Base-by-base conservation (phyloP, 2,113 vertebrate species). In the Ageneiosus marmoratus region DNA sequence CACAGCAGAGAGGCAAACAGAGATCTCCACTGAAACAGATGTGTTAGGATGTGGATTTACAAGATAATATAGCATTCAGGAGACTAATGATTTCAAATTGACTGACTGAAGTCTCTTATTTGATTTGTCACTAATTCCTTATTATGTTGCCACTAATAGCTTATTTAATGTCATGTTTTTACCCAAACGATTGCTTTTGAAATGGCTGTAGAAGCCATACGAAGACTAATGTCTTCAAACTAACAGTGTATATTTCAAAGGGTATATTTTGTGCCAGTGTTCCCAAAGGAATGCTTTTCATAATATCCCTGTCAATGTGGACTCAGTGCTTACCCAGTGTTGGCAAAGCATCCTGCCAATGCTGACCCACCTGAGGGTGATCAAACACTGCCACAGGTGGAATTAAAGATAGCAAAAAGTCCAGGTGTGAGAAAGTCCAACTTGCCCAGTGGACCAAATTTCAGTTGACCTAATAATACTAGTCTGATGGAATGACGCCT, bases 41-140 rank as follows among this genome's bases (percentile, higher is more conserved):
- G 48, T 77, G 50, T 73, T 65, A 63, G 13, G n/a, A 78, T 78
- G 48, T 32, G 76, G 65, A 70, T 85, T 85, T 82, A 77, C 37
- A 8, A 44, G 46, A 37, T 37, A 67, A 63, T 56, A 60, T 29
- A 55, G 62, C 46, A 73, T 78, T 79, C 69, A 74, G 63, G 29
- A 74, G 70, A 24, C 80, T 75, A 82, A 74, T 74, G 55, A 41
- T 73, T 29, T 60, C 53, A 58, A 72, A 60, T 72, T 60, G 80
- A 74, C 70, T 27, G 80, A 74, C n/a, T 75, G 69, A 82, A 58
- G 41, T 74, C 70, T 34, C 16, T 75, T 18, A 81, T 29, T 50
- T 50, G 55, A 60, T 60, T 63, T 48, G 32, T 60, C 9, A 18
- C 12, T 76, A 58, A 22, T 0, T 63, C 32, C 32, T 77, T 18